Conservation (phyloP, 2,888 invertebrate species). For the Bhutanitis thaidina region DNA sequence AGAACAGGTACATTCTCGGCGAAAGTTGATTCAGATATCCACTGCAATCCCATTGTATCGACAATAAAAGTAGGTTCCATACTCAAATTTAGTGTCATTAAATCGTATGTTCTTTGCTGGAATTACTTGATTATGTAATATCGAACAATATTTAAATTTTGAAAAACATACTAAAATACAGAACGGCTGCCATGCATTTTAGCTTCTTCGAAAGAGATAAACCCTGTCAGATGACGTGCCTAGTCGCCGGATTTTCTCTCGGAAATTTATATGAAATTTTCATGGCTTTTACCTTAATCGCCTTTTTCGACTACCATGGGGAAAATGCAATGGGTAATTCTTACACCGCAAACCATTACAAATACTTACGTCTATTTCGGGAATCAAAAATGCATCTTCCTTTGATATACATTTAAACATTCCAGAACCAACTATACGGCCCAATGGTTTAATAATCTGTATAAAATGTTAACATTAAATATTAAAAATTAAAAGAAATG, state of each 20-base stretch:
- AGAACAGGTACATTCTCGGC: slow-evolving; percentile 62
- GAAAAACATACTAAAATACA: too few relatives aligned
- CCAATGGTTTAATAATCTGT: slow-evolving; percentile 80
- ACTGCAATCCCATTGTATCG: slow-evolving; percentile 70
- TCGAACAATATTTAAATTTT: too few relatives aligned
- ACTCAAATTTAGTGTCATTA: slow-evolving; percentile 77
- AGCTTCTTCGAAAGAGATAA: too few relatives aligned
- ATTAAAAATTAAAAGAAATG: not conserved
- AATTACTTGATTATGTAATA: slow-evolving; percentile 23
- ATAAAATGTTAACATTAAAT: slow-evolving; percentile 26
- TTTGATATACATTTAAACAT: slow-evolving; percentile 75
- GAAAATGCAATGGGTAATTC: too few relatives aligned
- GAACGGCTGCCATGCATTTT: too few relatives aligned
- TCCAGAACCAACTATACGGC: slow-evolving; percentile 73
- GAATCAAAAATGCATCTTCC: slow-evolving; percentile 79
- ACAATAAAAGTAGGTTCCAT: slow-evolving; percentile 81
- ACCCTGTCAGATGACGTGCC: too few relatives aligned
- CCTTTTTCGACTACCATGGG: too few relatives aligned
- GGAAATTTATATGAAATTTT: too few relatives aligned
- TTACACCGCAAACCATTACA: too few relatives aligned
- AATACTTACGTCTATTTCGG: slow-evolving; percentile 59
- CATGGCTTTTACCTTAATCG: too few relatives aligned
- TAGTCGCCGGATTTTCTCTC: too few relatives aligned
- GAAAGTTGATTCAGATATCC: slow-evolving; percentile 77
- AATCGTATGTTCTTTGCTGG: slow-evolving; percentile 79